phyloP scores from a whole-genome alignment of 2,797 vertebrate genomes.

The Cossypha dichroa region DNA sequence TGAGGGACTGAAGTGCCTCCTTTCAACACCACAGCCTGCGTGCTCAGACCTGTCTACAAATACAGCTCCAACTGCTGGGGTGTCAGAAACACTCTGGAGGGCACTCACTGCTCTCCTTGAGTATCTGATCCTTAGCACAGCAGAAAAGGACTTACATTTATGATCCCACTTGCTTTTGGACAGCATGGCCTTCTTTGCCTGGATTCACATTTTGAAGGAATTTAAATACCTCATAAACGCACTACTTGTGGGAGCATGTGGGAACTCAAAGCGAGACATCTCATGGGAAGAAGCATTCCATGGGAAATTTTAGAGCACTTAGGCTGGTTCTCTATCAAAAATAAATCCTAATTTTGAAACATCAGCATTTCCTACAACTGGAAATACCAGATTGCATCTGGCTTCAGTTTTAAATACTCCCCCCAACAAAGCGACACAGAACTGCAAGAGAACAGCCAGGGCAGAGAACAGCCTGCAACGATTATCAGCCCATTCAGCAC shows the following conservation, averaged over 20 bases:
- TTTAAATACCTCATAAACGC: not conserved
- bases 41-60: not conserved
- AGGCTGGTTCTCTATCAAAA: not conserved
- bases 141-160: not conserved
- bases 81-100: constrained; percentile 1
- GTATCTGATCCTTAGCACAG: not conserved
- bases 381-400: not conserved
- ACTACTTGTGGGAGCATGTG: not conserved
- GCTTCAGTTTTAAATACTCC: not conserved
- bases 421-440: not conserved
- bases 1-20: not conserved
- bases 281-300: not conserved
- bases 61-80: not conserved
- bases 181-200: not conserved
- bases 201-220: not conserved
- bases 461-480: not conserved
- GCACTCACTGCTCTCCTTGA: not conserved
- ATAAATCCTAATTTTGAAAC: not conserved
- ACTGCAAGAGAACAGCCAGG: not conserved
- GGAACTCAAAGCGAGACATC: not conserved
- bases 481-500: not conserved
- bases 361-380: not conserved
- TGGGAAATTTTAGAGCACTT: not conserved
- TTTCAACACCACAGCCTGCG: not conserved
- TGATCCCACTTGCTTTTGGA: not conserved